These are phyloP conservation scores for Pachypeltis micranthus DNA, from an alignment of 1,140 invertebrate genomes.

Conservation along the genomic window DNA sequence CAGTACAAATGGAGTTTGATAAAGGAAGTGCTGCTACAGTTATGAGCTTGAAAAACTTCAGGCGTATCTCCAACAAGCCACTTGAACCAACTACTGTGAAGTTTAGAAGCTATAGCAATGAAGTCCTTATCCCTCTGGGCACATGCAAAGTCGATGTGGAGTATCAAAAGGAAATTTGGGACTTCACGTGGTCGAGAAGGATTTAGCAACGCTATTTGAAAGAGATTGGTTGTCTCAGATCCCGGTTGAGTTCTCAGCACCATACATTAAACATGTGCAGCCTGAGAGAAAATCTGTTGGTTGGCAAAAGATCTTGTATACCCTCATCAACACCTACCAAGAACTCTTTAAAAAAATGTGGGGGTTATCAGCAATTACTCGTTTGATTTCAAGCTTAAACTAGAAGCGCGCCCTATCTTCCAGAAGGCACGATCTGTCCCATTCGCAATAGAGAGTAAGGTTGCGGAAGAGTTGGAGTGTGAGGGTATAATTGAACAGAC, in stretches of 20 bases:
- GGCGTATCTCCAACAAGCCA: neutral
- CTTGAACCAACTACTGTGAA: neutral
- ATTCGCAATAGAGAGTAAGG: slow-evolving; percentile 33
- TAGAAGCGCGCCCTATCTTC: too few relatives aligned
- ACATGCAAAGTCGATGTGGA: slow-evolving; percentile 1
- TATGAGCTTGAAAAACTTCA: neutral
- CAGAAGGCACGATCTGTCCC: too few relatives aligned
- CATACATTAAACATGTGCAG: neutral
- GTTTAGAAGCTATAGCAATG: slow-evolving; percentile 2
- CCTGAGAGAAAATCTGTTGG: neutral
- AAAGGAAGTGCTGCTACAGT: neutral
- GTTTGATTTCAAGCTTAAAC: slow-evolving; percentile 32
- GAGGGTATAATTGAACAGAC: slow-evolving; percentile 32
- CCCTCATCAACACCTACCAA: neutral
- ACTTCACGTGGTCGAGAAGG: neutral
- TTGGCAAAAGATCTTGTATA: neutral
- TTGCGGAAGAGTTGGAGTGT: slow-evolving; percentile 32
- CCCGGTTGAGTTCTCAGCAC: neutral
- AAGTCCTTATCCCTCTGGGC: slow-evolving; percentile 2
- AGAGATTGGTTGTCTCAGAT: neutral
- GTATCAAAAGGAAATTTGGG: too few relatives aligned
- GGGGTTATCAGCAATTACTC: slow-evolving; percentile 29
- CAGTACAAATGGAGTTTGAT: neutral
- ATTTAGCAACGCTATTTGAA: neutral
- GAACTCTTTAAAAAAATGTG: neutral